Percentiles rank a stretch among this genome's conserved stretches.
Conservation (phyloP, 2,888 invertebrate species). For the Tricholauxania praeusta region DNA sequence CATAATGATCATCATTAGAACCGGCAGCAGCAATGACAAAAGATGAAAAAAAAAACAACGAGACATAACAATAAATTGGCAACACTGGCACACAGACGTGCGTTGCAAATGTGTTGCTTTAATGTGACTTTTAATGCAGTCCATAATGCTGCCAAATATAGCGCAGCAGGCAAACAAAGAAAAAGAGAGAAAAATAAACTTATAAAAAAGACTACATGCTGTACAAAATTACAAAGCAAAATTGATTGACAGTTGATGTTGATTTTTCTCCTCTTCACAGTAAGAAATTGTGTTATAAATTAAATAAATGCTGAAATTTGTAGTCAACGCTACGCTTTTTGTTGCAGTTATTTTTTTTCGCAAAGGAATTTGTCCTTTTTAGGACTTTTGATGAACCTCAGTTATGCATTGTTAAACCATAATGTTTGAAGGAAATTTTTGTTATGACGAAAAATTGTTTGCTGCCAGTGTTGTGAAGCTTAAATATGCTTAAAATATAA, state of each 20-base stretch:
- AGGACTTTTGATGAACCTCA: background rate
- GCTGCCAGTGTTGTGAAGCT: no score
- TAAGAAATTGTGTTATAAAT: background rate
- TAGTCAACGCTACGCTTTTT: constrained; percentile 2
- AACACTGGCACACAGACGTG: constrained; percentile 49
- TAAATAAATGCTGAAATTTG: constrained; percentile 22
- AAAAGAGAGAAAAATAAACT: background rate
- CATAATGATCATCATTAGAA: constrained; percentile 43
- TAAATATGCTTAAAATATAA: no score
- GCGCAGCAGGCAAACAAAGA: background rate
- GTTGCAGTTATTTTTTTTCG: background rate
- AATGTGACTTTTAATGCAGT: constrained; percentile 49
- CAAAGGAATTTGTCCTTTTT: background rate
- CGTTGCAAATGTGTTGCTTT: constrained; percentile 66
- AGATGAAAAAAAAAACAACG: constrained; percentile 44
- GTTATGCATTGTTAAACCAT: constrained; percentile 3
- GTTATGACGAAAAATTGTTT: background rate
- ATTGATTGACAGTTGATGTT: constrained; percentile 28
- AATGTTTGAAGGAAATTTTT: background rate
- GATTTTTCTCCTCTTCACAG: background rate
- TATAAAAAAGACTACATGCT: constrained; percentile 1
- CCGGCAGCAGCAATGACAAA: constrained; percentile 46
- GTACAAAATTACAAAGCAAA: constrained; percentile 10
- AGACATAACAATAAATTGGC: constrained; percentile 31
- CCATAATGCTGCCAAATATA: constrained; percentile 26